Percentiles rank a stretch among this genome's conserved stretches.
Evolutionary conservation across 2,113 vertebrate genomes (phyloP).

Genomic region (Entomyzon cyanotis): DNA sequence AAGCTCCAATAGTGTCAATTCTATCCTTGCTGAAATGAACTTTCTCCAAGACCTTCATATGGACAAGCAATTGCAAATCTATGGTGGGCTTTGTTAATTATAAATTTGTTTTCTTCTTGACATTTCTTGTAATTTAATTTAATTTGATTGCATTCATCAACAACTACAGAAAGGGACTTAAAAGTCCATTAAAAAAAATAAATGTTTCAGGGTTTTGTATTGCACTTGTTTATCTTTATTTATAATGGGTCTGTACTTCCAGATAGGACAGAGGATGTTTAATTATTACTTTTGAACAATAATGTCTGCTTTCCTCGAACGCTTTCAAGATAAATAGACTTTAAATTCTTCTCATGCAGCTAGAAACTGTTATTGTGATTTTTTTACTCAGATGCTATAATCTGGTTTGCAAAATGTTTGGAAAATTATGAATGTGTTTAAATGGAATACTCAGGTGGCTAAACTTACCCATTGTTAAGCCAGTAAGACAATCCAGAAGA

Average conservation of each 20-base stretch:
- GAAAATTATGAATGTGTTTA: constrained; percentile 19
- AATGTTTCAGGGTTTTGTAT: constrained; percentile 41
- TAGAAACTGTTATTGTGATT: constrained; percentile 24
- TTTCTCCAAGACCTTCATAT: constrained; percentile 69
- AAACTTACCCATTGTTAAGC: background rate
- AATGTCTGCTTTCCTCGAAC: constrained; percentile 21
- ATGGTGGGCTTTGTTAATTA: constrained; percentile 70
- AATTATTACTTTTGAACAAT: constrained; percentile 68
- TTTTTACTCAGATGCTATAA: constrained; percentile 8
- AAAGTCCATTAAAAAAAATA: constrained; percentile 73
- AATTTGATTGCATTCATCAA: constrained; percentile 72
- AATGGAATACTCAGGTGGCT: background rate
- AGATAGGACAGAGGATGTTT: constrained; percentile 42
- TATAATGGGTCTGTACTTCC: constrained; percentile 64
- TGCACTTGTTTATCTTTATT: constrained; percentile 75
- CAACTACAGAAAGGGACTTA: constrained; percentile 67
- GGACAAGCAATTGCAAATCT: constrained; percentile 71
- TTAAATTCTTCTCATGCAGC: constrained; percentile 45
- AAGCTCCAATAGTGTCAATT: constrained; percentile 48
- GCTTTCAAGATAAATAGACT: constrained; percentile 52
- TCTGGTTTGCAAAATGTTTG: constrained; percentile 48
- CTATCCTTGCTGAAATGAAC: constrained; percentile 66
- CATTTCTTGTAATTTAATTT: constrained; percentile 76
- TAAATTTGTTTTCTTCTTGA: constrained; percentile 75
- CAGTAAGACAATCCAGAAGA: background rate